phyloP scores from a whole-genome alignment of 1,140 invertebrate genomes.

The Plutomurus gul region DNA sequence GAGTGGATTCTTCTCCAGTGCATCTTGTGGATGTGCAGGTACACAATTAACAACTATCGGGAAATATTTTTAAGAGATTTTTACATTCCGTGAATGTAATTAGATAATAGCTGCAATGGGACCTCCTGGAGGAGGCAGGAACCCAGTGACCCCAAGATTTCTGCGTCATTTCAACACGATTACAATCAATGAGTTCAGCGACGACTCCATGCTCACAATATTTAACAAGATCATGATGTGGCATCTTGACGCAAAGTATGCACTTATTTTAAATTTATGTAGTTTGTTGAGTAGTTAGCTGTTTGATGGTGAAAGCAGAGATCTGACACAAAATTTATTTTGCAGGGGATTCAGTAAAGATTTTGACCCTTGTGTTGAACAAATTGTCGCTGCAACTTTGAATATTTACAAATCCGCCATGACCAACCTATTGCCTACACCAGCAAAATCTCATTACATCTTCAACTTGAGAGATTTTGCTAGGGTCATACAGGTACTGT shows the following conservation, averaged over 20 bases:
- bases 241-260: constrained; percentile 86
- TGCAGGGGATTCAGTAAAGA: constrained; percentile 89
- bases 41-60: not conserved
- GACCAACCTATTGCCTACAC: constrained; percentile 82
- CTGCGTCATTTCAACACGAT: constrained; percentile 87
- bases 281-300: not conserved
- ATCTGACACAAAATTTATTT: not conserved
- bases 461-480: constrained; percentile 95
- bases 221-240: constrained; percentile 90
- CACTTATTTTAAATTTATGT: not conserved
- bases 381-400: constrained; percentile 84
- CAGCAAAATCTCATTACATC: constrained; percentile 64
- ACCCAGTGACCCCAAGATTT: constrained; percentile 82
- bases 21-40: constrained; percentile 87
- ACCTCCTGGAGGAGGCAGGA: constrained; percentile 79
- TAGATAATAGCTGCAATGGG: constrained; percentile 86
- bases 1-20: constrained; percentile 81
- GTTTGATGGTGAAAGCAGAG: not conserved
- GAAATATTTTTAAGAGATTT: not conserved
- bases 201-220: constrained; percentile 81
- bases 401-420: constrained; percentile 85
- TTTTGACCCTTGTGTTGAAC: constrained; percentile 89
- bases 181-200: constrained; percentile 87
- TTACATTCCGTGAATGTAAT: constrained; percentile 40
- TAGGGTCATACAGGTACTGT: constrained; percentile 79